These are phyloP conservation scores for Drosophila athabasca DNA, from an alignment of 1,140 invertebrate genomes.

Conservation along the genomic window DNA sequence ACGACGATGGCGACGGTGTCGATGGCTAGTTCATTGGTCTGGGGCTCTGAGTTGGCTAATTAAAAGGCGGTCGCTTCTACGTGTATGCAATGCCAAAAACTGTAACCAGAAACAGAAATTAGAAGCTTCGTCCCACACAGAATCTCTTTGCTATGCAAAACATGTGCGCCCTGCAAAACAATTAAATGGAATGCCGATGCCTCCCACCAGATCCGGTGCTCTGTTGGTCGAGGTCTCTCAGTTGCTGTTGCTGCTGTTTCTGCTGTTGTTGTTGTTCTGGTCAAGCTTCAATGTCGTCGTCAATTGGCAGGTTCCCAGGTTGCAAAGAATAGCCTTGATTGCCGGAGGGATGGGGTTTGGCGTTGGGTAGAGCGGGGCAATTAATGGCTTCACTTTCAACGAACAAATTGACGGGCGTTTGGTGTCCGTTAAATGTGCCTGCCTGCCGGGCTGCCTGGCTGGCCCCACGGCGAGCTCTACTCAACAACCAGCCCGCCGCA, in stretches of 20 bases:
- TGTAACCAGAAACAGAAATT: slow-evolving; percentile 60
- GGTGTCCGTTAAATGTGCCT: slow-evolving; percentile 15
- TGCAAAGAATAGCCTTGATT: slow-evolving; percentile 44
- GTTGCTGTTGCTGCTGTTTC: not conserved
- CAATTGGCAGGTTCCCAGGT: slow-evolving; percentile 27
- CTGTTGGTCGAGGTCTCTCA: slow-evolving; percentile 21
- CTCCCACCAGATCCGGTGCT: slow-evolving; percentile 30
- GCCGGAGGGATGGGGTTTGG: slow-evolving; percentile 25
- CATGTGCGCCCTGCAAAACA: slow-evolving; percentile 69
- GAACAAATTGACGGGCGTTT: slow-evolving; percentile 52
- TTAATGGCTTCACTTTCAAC: slow-evolving; percentile 65
- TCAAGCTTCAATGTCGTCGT: slow-evolving; percentile 46
- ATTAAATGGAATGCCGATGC: slow-evolving; percentile 59
- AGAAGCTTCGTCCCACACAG: slow-evolving; percentile 22
- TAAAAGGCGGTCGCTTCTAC: slow-evolving; percentile 69
- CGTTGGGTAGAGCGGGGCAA: slow-evolving; percentile 32
- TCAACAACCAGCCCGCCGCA: not conserved
- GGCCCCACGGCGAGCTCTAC: slow-evolving; percentile 22
- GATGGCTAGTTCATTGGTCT: slow-evolving; percentile 37
- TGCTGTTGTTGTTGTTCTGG: slow-evolving; percentile 27
- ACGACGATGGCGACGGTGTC: slow-evolving; percentile 35
- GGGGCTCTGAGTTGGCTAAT: slow-evolving; percentile 53
- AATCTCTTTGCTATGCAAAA: slow-evolving; percentile 62
- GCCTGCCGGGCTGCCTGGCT: no score
- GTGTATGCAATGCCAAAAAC: slow-evolving; percentile 65